phyloP scores from a whole-genome alignment of 1,140 invertebrate species.

The silkworm (Bombyx mori) region DNA sequence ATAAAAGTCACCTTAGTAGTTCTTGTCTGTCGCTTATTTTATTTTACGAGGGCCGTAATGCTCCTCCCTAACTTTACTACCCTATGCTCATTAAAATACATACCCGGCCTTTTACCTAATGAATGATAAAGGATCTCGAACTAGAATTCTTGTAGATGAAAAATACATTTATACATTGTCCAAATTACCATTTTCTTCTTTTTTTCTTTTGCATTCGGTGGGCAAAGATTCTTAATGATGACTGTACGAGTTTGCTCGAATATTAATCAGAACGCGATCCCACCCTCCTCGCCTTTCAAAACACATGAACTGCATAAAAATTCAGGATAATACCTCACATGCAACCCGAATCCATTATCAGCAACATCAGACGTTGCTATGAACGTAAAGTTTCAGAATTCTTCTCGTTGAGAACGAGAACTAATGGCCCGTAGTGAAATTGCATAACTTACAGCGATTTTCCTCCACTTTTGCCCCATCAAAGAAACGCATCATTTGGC shows the following conservation, averaged over 20 bases:
- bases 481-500: slow-evolving; percentile 39
- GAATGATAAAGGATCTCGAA: slow-evolving; percentile 1
- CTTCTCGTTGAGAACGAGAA: slow-evolving; percentile 24
- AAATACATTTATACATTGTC: background rate
- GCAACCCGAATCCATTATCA: slow-evolving; percentile 4
- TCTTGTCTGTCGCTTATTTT: slow-evolving; percentile 26
- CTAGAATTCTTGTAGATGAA: background rate
- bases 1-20: slow-evolving; percentile 32
- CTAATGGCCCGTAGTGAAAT: slow-evolving; percentile 43
- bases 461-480: slow-evolving; percentile 29
- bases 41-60: slow-evolving; percentile 34
- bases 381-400: slow-evolving; percentile 30
- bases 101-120: slow-evolving; percentile 6
- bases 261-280: too few species aligned
- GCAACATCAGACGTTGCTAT: slow-evolving; percentile 29
- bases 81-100: slow-evolving; percentile 14
- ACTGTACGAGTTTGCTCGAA: too few species aligned
- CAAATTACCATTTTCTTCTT: too few species aligned
- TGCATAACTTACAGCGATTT: slow-evolving; percentile 54
- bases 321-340: too few species aligned
- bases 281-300: background rate
- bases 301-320: background rate
- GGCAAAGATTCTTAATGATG: too few species aligned
- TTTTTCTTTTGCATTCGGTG: too few species aligned
- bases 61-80: slow-evolving; percentile 18